Base-by-base conservation (phyloP, 2,888 invertebrate genomes). In the Drosophila colorata region DNA sequence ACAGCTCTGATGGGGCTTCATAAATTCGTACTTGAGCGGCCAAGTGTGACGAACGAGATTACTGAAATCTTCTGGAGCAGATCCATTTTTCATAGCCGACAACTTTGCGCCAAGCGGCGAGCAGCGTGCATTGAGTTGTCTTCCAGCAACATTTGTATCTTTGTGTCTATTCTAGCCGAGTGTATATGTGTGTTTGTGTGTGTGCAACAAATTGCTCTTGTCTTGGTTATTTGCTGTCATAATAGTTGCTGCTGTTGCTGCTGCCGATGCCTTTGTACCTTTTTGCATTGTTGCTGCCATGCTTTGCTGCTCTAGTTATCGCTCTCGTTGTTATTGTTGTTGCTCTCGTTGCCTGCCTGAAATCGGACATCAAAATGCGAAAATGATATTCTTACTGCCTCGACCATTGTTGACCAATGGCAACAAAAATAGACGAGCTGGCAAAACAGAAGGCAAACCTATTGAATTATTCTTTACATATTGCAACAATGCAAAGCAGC, bases 41-140 rank as follows among this genome's bases (percentile, higher is more conserved):
- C 90, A 90, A 90, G 91, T 90, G 91, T 87, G 88, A 90, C 90
- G 90, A 90, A 91, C 91, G 90, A 90, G 90, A 90, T 90, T 90
- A 90, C 91, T 90, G 84, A 91, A 90, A 91, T 91, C 91, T 91
- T 90, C 91, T 90, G 91, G 91, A 91, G 90, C 91, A 91, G 85
- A 90, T 90, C 91, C 91, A 90, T 90, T 90, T 90, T 90, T 87
- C 88, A 90, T 89, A 85, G 89, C 75, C 86, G 73, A 79, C 88
- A 86, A 88, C 80, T 83, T 83, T 69, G 66, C 74, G 49, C 67
- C 69, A 61, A 55, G 25, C 46, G 44, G 23, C 56, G 14, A 35
- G 41, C 69, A 40, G 49, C 58, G 49, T 52, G 47, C 77, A 74
- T 74, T 72, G 44, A 74, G 78, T 78, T 78, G 69, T 78, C 58